Percentiles rank a stretch among this genome's conserved stretches.
Conservation (phyloP, 2,113 vertebrate genomes). For the Antechinus stuartii region DNA sequence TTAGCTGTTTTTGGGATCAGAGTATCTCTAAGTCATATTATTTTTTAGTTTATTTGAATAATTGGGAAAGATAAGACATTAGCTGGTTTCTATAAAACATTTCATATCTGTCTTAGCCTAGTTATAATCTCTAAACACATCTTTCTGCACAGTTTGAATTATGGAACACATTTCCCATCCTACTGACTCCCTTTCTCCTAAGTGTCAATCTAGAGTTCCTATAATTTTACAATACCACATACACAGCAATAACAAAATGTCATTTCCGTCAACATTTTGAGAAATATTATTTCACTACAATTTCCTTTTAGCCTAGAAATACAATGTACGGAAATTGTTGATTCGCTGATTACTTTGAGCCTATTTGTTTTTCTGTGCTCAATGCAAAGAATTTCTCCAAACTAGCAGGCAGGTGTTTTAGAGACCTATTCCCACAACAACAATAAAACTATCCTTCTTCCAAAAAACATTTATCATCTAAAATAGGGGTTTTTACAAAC, state of each 20-base stretch:
- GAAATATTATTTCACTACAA: not conserved
- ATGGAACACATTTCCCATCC: not conserved
- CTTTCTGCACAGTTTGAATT: not conserved
- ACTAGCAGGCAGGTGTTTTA: not conserved
- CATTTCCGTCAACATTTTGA: not conserved
- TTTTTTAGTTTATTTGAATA: not conserved
- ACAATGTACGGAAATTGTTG: not conserved
- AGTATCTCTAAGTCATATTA: not conserved
- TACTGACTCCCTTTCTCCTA: not conserved
- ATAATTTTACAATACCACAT: not conserved
- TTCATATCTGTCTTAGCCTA: not conserved
- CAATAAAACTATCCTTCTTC: not conserved
- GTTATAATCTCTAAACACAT: not conserved
- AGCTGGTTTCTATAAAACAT: not conserved
- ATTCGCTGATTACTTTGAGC: not conserved
- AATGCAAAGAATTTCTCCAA: not conserved
- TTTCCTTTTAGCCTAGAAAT: not conserved
- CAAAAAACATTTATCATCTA: not conserved
- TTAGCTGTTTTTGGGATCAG: not conserved
- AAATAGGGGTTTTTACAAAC: not conserved
- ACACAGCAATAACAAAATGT: not conserved
- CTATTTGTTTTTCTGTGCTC: not conserved
- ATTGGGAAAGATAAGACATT: not conserved
- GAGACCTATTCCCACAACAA: not conserved
- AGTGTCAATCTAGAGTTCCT: not conserved